Evolutionary conservation across 2,113 vertebrate species (phyloP).

Genomic region (Notarius lentiginosus): DNA sequence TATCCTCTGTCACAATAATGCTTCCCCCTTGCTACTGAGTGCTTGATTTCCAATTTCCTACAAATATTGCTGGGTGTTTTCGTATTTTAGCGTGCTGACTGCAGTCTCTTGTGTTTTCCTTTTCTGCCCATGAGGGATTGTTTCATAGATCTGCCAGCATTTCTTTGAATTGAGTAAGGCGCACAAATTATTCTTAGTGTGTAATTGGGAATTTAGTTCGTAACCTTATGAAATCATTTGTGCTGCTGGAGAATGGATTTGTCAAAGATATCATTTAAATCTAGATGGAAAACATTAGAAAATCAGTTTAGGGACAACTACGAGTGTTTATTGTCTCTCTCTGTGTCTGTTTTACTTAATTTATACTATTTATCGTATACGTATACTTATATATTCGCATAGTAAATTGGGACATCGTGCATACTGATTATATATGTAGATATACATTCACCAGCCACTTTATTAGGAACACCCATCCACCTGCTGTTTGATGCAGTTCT

Average conservation of each 20-base stretch:
- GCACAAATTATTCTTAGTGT: constrained; percentile 35
- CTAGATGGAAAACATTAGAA: constrained; percentile 12
- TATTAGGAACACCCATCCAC: no score
- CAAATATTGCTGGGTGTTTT: constrained; percentile 48
- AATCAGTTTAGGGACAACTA: not conserved
- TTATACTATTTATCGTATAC: not conserved
- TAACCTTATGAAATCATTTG: constrained; percentile 32
- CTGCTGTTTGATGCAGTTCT: no score
- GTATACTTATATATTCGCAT: no score
- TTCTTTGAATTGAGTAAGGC: constrained; percentile 42
- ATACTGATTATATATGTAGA: not conserved
- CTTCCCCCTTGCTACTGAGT: constrained; percentile 50
- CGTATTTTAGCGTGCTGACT: constrained; percentile 30
- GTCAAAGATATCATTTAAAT: constrained; percentile 2
- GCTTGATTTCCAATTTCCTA: constrained; percentile 59
- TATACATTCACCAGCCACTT: no score
- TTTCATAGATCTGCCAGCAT: constrained; percentile 51
- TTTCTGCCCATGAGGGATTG: constrained; percentile 46
- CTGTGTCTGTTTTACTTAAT: not conserved
- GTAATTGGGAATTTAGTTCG: constrained; percentile 36
- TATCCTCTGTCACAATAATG: constrained; percentile 56
- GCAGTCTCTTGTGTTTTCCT: constrained; percentile 39
- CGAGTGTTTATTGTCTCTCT: not conserved
- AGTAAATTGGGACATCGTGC: no score
- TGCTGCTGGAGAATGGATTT: constrained; percentile 22